phyloP scores from a whole-genome alignment of 2,113 vertebrate species.

The Myiopsitta monachus region DNA sequence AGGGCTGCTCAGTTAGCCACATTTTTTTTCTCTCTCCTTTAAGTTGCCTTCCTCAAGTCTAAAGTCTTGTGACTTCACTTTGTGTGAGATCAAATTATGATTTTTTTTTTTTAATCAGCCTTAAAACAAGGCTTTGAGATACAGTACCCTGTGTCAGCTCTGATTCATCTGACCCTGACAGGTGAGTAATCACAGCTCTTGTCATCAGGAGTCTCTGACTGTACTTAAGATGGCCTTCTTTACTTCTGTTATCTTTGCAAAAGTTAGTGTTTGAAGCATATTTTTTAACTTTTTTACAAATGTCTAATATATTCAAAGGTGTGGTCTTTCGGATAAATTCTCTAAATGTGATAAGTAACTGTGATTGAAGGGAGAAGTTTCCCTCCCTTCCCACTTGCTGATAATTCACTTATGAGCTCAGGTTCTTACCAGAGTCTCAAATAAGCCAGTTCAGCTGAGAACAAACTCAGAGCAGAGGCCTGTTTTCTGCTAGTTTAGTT shows the following conservation, averaged over 20 bases:
- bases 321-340: neutral
- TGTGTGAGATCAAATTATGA: neutral
- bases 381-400: neutral
- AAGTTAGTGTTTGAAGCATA: neutral
- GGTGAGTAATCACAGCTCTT: neutral
- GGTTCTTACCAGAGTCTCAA: neutral
- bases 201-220: neutral
- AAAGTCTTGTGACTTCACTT: neutral
- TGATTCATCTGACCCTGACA: neutral
- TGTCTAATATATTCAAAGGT: neutral
- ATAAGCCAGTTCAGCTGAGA: neutral
- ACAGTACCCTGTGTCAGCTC: neutral
- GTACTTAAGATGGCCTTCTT: neutral
- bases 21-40: neutral
- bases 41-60: neutral
- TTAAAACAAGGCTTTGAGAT: neutral
- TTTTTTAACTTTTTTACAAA: neutral
- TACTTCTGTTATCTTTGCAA: neutral
- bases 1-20: neutral
- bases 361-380: neutral
- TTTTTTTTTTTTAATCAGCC: neutral
- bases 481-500: neutral
- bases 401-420: neutral
- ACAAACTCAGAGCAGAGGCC: neutral
- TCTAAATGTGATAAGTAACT: neutral